phyloP scores from a whole-genome alignment of 2,888 invertebrate genomes.

The Scotopteryx bipunctaria region DNA sequence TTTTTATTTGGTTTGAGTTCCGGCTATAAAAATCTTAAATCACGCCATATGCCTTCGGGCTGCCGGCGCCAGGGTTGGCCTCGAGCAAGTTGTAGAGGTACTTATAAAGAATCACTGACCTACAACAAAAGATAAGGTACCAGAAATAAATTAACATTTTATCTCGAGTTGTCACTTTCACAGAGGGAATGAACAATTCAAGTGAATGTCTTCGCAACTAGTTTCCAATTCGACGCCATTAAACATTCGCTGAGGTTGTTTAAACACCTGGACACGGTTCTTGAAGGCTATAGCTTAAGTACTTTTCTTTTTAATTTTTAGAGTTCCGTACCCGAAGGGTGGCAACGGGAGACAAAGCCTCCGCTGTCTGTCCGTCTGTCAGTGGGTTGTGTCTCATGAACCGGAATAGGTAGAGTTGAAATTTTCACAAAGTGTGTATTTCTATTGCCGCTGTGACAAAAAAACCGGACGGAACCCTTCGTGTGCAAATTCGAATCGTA shows the following conservation, averaged over 20 bases:
- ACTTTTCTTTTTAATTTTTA: too few relatives aligned
- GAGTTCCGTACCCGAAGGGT: too few relatives aligned
- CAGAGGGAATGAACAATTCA: conserved; percentile 13
- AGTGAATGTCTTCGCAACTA: conserved; percentile 18
- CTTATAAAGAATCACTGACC: conserved; percentile 11
- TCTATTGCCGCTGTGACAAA: too few relatives aligned
- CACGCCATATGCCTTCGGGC: background rate
- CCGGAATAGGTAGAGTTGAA: too few relatives aligned
- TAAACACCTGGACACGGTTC: conserved; percentile 9
- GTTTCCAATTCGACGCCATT: conserved; percentile 13
- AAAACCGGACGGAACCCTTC: too few relatives aligned
- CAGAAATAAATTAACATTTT: conserved; percentile 18
- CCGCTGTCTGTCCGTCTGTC: too few relatives aligned
- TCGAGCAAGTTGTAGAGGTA: too few relatives aligned
- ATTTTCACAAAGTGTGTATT: too few relatives aligned
- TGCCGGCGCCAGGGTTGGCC: background rate
- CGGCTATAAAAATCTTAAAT: background rate
- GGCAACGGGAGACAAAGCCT: too few relatives aligned
- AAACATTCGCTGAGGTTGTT: conserved; percentile 6
- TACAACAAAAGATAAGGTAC: conserved; percentile 8
- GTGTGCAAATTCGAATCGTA: too few relatives aligned
- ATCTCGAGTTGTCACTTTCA: conserved; percentile 24
- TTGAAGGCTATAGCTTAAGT: background rate
- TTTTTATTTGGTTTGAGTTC: background rate
- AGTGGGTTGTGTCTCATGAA: too few relatives aligned